Conservation (phyloP, 2,113 vertebrate genomes). For the Cebidichthys violaceus region DNA sequence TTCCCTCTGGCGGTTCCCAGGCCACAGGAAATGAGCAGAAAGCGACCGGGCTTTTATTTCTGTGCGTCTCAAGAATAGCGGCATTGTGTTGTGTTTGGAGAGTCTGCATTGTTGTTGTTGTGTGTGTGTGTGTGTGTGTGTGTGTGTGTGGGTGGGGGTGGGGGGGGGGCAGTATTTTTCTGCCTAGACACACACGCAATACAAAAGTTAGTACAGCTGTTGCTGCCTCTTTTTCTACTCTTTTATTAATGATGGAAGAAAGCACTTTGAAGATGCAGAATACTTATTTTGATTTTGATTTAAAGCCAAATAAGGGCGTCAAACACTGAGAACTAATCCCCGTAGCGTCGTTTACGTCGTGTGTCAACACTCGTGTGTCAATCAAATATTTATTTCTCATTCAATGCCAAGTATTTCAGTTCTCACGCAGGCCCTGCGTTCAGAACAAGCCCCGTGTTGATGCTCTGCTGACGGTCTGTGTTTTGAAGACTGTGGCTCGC, state of each 20-base stretch:
- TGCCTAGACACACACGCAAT: constrained; percentile 1
- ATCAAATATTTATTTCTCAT: not conserved
- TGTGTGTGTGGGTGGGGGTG: too few relatives aligned
- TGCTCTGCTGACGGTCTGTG: not conserved
- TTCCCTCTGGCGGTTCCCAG: constrained; percentile 64
- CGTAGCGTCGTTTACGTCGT: not conserved
- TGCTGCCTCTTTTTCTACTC: constrained; percentile 4
- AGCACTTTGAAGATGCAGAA: not conserved
- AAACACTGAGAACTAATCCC: constrained; percentile 12
- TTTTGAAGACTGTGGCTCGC: constrained; percentile 18
- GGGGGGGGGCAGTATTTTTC: constrained; percentile 44
- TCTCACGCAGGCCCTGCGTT: not conserved
- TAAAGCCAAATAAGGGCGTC: not conserved
- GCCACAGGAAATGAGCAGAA: constrained; percentile 76
- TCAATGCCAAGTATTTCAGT: not conserved
- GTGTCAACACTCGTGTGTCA: too few relatives aligned
- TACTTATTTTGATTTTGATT: not conserved
- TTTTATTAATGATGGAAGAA: not conserved
- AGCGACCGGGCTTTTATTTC: constrained; percentile 68
- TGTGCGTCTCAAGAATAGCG: constrained; percentile 78
- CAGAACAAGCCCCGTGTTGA: not conserved
- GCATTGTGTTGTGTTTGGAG: constrained; percentile 76
- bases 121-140: too few relatives aligned
- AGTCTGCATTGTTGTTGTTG: constrained; percentile 76
- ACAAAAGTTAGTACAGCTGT: constrained; percentile 24